Base-by-base conservation (phyloP, 2,888 invertebrate species). In the Bombylius major region DNA sequence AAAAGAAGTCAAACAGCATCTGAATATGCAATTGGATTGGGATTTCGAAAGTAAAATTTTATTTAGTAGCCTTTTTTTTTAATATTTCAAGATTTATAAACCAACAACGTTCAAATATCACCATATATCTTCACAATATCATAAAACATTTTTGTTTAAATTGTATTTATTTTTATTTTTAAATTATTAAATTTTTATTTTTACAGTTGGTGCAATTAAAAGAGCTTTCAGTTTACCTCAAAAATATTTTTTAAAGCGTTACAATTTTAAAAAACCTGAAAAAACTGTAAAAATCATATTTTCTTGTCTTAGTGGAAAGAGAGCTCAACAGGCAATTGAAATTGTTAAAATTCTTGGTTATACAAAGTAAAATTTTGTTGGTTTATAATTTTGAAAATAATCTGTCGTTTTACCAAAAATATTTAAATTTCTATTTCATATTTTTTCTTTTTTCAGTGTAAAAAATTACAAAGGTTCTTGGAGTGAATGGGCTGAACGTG, bases 1-100 rank as follows among this genome's bases (percentile, higher is more conserved):
- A 83, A 78, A 61, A 78, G 87, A 63, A 85, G 86, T 58, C 78
- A 76, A 11, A 80, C 76, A 66, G 86, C 86, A 9, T 78, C 83
- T 60, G 76, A 79, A 62, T 73, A 77, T 64, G 80, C 72, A 3
- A 58, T 60, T 54, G 58, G 62, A 0, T 34, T 67, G 36, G 74
- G 75, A 45, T 73, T 66, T 53, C 58, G 59, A n/a, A 71, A 70
- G 74, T 74, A 65, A 62, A 80, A 47, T 77, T 79, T 5, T 78
- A 80, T 65, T 75, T 84, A 4, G 79, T 84, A 23, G 23, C 23
- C 23, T 23, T 23, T 61, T 54, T 56, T 50, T 53, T 36, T 4
- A 9, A 6, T 36, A 50, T 39, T 60, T 58, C 36, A 53, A 50
- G 39, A 55, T 47, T 50, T 57, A 58, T 23, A 53, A 44, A 49